Conservation (phyloP, 1,140 invertebrate species). For the Zaprionus vittiger region DNA sequence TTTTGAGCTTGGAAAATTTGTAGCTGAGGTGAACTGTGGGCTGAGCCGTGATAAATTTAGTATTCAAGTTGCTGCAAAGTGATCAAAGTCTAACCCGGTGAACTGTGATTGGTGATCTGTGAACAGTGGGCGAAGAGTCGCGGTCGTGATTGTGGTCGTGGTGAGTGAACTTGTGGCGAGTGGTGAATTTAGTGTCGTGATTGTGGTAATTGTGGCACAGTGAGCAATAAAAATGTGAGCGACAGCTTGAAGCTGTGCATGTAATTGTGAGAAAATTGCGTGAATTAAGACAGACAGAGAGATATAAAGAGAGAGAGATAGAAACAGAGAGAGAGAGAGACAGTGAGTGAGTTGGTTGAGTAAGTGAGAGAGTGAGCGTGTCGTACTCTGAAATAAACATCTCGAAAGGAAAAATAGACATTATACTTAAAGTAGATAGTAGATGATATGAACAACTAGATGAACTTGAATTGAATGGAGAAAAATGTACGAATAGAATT, state of each 20-base stretch:
- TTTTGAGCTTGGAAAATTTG: slow-evolving; percentile 30
- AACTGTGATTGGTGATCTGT: slow-evolving; percentile 44
- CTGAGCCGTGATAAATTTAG: slow-evolving; percentile 71
- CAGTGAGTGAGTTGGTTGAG: slow-evolving; percentile 15
- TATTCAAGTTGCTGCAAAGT: slow-evolving; percentile 50
- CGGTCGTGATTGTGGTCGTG: slow-evolving; percentile 48
- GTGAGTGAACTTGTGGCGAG: slow-evolving; percentile 43
- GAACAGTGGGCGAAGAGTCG: slow-evolving; percentile 28
- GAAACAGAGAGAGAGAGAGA: slow-evolving; percentile 29
- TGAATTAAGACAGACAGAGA: slow-evolving; percentile 23
- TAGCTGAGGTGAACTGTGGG: slow-evolving; percentile 67
- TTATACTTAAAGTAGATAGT: slow-evolving; percentile 37
- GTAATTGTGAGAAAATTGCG: slow-evolving; percentile 48
- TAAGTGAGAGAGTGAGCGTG: slow-evolving; percentile 30
- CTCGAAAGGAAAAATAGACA: slow-evolving; percentile 35
- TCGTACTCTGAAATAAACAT: slow-evolving; percentile 27
- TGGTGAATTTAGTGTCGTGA: slow-evolving; percentile 32
- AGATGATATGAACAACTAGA: slow-evolving; percentile 55
- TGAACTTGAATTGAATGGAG: slow-evolving; percentile 57
- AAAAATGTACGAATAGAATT: slow-evolving; percentile 68
- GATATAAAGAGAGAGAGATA: slow-evolving; percentile 23
- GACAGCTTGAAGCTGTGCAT: slow-evolving; percentile 54
- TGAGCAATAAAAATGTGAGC: slow-evolving; percentile 59
- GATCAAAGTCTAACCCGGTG: slow-evolving; percentile 57
- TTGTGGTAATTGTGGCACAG: slow-evolving; percentile 40